These are phyloP conservation scores for Itoplectis maculator DNA, from an alignment of 2,888 invertebrate species.

Conservation along the genomic window DNA sequence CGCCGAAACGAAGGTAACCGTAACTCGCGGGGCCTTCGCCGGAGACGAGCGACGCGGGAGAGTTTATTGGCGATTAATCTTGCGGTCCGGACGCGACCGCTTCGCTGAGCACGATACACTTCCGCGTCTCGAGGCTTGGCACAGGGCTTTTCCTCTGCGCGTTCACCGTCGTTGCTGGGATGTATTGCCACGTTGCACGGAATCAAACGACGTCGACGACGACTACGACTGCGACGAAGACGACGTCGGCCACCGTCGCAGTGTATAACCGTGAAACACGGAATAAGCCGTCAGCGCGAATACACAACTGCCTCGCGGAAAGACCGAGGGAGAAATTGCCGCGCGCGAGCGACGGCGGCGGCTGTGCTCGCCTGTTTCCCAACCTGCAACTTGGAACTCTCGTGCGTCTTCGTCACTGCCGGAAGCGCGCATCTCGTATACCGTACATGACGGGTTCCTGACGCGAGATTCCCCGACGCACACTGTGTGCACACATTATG, in stretches of 20 bases:
- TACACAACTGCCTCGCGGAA: conserved; percentile 13
- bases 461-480: conserved; percentile 23
- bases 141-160: conserved; percentile 48
- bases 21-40: conserved; percentile 15
- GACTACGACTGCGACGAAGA: conserved; percentile 6
- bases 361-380: conserved; percentile 23
- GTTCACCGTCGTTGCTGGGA: conserved; percentile 65
- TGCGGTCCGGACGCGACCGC: conserved; percentile 75
- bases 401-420: conserved; percentile 47
- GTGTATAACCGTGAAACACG: conserved; percentile 25
- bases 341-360: too few species aligned
- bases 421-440: conserved; percentile 37
- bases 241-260: conserved; percentile 20
- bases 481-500: not conserved
- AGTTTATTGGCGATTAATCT: conserved; percentile 79
- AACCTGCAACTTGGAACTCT: conserved; percentile 16
- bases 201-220: conserved; percentile 71
- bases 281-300: conserved; percentile 46
- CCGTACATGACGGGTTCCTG: conserved; percentile 31
- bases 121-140: conserved; percentile 70
- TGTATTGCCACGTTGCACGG: conserved; percentile 73
- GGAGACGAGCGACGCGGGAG: conserved; percentile 53
- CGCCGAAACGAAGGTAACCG: conserved; percentile 9
- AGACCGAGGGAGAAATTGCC: conserved; percentile 26
- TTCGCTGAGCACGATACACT: conserved; percentile 76